Percentiles rank a stretch among this genome's conserved stretches.
Conservation (phyloP, 2,113 vertebrate genomes). For the Xyliphius kryptos region DNA sequence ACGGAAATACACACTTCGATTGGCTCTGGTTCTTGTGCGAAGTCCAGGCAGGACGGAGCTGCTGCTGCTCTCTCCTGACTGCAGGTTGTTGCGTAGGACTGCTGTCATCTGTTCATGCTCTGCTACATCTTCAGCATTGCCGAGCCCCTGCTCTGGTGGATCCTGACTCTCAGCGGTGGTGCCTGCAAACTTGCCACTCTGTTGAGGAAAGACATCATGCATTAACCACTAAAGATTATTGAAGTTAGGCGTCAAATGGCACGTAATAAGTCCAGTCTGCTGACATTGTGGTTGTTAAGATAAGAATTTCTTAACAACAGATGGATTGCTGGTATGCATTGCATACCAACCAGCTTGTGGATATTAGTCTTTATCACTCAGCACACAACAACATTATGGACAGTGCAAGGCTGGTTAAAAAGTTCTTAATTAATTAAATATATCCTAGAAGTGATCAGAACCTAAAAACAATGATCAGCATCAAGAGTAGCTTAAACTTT, state of each 20-base stretch:
- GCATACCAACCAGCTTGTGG: too few species aligned
- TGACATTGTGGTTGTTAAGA: too few species aligned
- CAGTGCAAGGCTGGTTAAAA: background rate
- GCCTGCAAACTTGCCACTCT: constrained; percentile 86
- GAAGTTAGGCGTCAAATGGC: too few species aligned
- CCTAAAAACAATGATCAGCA: too few species aligned
- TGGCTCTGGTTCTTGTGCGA: constrained; percentile 76
- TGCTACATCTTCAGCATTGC: constrained; percentile 74
- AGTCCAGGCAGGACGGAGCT: constrained; percentile 64
- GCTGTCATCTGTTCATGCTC: constrained; percentile 98
- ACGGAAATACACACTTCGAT: constrained; percentile 60
- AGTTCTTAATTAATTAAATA: background rate
- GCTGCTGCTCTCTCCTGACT: constrained; percentile 56
- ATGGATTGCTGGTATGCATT: too few species aligned
- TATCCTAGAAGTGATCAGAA: too few species aligned
- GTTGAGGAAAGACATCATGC: background rate
- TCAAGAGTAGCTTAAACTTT: too few species aligned
- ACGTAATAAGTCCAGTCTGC: too few species aligned
- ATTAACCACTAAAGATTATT: too few species aligned
- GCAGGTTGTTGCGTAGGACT: constrained; percentile 72
- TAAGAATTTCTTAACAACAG: too few species aligned
- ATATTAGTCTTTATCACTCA: too few species aligned
- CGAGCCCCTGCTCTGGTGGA: constrained; percentile 71
- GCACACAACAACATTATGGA: background rate
- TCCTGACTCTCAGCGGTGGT: constrained; percentile 58